Evolutionary conservation across 2,113 vertebrate species (phyloP), one percentile per base, ranked within the genome.

Genomic region (Calonectris borealis): DNA sequence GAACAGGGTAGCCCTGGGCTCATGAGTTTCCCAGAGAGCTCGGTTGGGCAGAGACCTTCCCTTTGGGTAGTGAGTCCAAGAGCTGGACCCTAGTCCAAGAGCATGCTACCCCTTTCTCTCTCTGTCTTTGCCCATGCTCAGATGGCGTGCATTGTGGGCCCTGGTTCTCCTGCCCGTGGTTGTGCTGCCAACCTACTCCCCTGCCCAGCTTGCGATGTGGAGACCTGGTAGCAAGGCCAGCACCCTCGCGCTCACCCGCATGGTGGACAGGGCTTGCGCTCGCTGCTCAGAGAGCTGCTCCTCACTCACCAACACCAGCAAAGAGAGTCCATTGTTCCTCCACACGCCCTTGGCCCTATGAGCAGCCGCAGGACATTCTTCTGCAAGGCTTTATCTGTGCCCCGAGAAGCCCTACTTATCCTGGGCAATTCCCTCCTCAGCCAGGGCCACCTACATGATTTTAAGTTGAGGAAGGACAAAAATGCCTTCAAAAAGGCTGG

Each of bases 211-310:
- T 64, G 25, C 2, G 2, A 5, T 29, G 10, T 26, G 32, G 17
- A 88, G 26, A 25, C 6, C 26, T 26, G 44, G 7, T 52, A 13
- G 26, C 19, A 62, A 66, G 11, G 13, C 19, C 65, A 64, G 36
- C 2, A 1, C 8, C 11, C 5, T 36, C 0, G 0, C n/a, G 17
- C 13, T 7, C 22, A 52, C n/a, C 65, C 21, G 5, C 7, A 18
- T 32, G 13, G 25, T 32, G 22, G 27, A 60, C 29, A 60, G 51
- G 16, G 13, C 26, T 75, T 51, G 32, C 20, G 44, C 42, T 75
- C 4, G 0, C 24, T 75, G 9, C 27, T 62, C 44, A 19, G 24
- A 75, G 49, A 57, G 29, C 32, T n/a, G 27, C 3, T 57, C 5
- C 20, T 78, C 0, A 1, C 10, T 61, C 40, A 51, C 20, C 20